Conservation (phyloP, 2,113 vertebrate species). For the Phalacrocorax carbo region DNA sequence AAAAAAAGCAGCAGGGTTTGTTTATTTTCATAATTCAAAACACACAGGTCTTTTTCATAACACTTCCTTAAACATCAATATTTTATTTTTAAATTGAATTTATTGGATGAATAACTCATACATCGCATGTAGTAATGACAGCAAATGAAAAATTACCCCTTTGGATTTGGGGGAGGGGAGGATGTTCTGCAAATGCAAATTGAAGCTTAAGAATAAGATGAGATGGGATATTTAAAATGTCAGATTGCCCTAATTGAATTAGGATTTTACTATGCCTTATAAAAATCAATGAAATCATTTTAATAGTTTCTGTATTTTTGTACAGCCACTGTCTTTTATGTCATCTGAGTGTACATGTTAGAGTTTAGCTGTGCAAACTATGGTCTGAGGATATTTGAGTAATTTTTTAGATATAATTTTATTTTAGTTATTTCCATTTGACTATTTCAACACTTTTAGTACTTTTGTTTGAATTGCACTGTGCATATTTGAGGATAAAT, state of each 20-base stretch:
- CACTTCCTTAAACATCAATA: background rate
- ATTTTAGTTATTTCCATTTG: background rate
- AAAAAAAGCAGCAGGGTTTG: background rate
- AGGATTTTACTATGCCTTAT: background rate
- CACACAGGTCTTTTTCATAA: background rate
- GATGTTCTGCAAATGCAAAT: background rate
- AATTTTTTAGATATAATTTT: background rate
- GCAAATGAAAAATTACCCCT: background rate
- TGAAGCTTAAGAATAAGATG: background rate
- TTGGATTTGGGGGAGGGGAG: background rate
- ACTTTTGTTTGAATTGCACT: background rate
- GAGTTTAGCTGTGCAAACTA: background rate
- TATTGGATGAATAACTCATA: background rate
- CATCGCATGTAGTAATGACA: background rate
- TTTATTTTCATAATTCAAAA: background rate
- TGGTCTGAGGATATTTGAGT: background rate
- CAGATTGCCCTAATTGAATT: background rate
- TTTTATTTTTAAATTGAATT: conserved; percentile 15
- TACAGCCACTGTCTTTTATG: background rate
- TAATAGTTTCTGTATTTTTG: background rate
- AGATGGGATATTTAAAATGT: background rate
- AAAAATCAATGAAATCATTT: background rate
- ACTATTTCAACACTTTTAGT: background rate
- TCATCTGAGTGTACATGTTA: background rate
- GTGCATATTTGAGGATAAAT: background rate